Evolutionary conservation across 2,113 vertebrate genomes (phyloP), one percentile per base, ranked within the genome.

Genomic region (Amblyornis subalaris): DNA sequence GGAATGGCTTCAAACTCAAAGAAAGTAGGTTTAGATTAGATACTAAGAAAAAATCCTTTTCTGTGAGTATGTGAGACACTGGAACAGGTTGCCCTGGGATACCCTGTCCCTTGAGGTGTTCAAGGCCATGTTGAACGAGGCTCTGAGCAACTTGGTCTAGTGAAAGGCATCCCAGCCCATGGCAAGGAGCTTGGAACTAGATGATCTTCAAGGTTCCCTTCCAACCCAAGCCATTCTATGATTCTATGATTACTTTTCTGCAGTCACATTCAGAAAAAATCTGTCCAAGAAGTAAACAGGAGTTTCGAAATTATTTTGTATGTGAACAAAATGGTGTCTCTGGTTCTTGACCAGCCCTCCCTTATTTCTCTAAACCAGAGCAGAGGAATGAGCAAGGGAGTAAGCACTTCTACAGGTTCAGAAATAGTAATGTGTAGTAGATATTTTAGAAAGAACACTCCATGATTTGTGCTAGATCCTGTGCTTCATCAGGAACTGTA

Each of bases 61-160:
- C 10, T 55, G 10, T 64, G 35, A 64, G 40, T 29, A 40, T 88
- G 4, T 57, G 58, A 88, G 35, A 18, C 26, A 65, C 21, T 28
- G 44, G 17, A 33, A 65, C 9, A 65, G 9, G 31, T 55, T 65
- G 4, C 14, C 26, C 42, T 42, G 31, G 25, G 26, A 15, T 72
- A 31, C 11, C 17, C 6, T 14, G 57, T 50, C 25, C 17, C 25
- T 50, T 0, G 1, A 48, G 31, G 42, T 10, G 21, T 55, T 48
- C 21, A 25, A 48, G 14, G 17, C 21, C 9, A 1, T 0, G 17
- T 5, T 50, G 50, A 7, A 26, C 25, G 6, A 11, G 26, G 12
- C 14, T 57, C 42, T 64, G 66, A 57, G 25, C 35, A 79, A 26
- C 50, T 31, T 26, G 50, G 20, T 35, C 57, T 48, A 35, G 14